Evolutionary conservation across 2,888 invertebrate genomes (phyloP), one percentile per base, ranked within the genome.

Genomic region (Heteromyza rotundicornis): DNA sequence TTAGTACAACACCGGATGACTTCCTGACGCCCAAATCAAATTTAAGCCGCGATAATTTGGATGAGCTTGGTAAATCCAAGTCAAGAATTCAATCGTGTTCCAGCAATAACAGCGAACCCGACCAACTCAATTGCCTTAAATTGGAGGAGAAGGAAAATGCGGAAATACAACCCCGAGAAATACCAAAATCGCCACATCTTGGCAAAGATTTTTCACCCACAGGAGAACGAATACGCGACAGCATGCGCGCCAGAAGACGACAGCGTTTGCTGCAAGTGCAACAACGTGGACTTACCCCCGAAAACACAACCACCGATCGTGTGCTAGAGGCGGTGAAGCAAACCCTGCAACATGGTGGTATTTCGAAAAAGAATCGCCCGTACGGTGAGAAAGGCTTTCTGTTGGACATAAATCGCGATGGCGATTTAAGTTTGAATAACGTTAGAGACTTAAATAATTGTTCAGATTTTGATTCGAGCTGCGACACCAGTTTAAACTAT

Each of bases 181-280:
- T 83, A 69, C 84, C 83, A 8, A 83, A 84, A 60, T 83, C 83
- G 0, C 83, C 83, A 16, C 83, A 83, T 63, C 67, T 84, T 53
- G 81, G 83, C 17, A 84, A 83, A 65, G 83, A 84, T 64, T 84
- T 84, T 66, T 81, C 82, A 16, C 83, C 83, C 0, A 82, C 79
- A 27, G 83, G 83, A 2, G 83, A 83, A 24, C 73, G 83, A 8
- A 74, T 84, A 63, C 74, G 83, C 32, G 82, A 82, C 62, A 84
- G 84, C 63, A 81, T 82, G 69, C 74, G 83, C 2, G 82, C 84
- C 1, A 70, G 81, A 5, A 71, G 83, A 0, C 79, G 84, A 0
- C 81, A 80, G 27, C 72, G 78, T 1, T 72, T 73, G 10, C 63
- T 79, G 19, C 73, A 72, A 40, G n/a, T n/a, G n/a, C 66, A 69